Evolutionary conservation across 2,113 vertebrate genomes (phyloP).

Genomic region (Chlorodrepanis virens): DNA sequence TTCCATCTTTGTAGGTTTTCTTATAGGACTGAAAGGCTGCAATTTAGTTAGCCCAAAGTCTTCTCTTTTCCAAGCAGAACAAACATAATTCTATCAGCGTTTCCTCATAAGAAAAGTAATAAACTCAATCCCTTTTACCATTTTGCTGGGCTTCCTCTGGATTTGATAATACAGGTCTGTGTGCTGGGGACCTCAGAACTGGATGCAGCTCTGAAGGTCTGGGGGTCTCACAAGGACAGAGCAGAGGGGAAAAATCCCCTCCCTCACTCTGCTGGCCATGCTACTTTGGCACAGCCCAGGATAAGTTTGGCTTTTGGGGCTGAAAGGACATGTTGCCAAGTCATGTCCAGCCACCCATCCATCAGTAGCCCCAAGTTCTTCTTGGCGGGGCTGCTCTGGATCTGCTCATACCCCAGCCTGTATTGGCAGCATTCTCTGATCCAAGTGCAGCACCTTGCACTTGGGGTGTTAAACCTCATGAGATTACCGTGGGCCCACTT

Average conservation of each 20-base stretch:
- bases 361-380: neutral
- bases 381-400: too few relatives aligned
- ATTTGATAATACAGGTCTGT: neutral
- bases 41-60: neutral
- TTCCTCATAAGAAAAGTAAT: neutral
- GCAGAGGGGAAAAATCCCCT: neutral
- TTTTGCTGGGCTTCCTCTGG: neutral
- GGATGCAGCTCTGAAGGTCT: neutral
- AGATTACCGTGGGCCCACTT: neutral
- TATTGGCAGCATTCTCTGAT: neutral
- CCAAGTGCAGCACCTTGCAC: neutral
- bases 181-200: too few relatives aligned
- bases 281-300: neutral
- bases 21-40: neutral
- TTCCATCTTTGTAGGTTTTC: neutral
- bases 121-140: neutral
- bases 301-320: neutral
- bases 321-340: too few relatives aligned
- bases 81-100: neutral
- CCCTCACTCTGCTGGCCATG: accelerated
- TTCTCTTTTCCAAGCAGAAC: neutral
- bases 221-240: neutral
- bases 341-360: neutral
- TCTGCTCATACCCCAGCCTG: neutral
- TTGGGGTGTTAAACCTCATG: neutral